phyloP scores from a whole-genome alignment of 2,797 vertebrate species.

The Falco peregrinus region DNA sequence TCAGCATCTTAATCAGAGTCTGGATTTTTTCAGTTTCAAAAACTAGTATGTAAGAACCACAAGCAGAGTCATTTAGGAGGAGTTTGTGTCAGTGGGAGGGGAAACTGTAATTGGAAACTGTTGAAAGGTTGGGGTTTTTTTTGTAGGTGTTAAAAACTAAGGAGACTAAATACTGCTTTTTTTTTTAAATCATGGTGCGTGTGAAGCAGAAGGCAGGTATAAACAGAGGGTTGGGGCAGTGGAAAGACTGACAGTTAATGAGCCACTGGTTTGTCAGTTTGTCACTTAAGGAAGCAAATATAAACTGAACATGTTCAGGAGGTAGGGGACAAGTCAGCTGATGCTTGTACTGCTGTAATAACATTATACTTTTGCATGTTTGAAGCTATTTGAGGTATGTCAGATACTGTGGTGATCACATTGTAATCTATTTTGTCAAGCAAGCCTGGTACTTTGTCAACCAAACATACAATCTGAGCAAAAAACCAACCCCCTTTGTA shows the following conservation, averaged over 20 bases:
- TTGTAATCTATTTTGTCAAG: not conserved
- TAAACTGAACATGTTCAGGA: not conserved
- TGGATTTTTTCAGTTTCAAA: not conserved
- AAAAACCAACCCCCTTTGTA: rapidly evolving
- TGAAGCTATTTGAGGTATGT: not conserved
- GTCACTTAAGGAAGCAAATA: not conserved
- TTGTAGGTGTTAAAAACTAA: not conserved
- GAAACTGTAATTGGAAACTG: not conserved
- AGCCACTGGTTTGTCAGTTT: not conserved
- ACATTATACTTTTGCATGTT: not conserved
- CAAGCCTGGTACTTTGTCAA: not conserved
- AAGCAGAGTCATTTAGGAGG: not conserved
- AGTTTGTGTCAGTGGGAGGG: not conserved
- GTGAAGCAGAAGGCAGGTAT: not conserved
- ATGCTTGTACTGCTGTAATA: not conserved
- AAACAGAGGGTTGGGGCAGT: not conserved
- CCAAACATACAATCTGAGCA: not conserved
- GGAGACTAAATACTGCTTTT: not conserved
- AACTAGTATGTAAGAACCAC: not conserved
- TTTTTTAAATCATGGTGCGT: not conserved
- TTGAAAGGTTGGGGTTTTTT: too few relatives aligned
- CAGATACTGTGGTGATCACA: too few relatives aligned
- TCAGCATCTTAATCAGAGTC: not conserved
- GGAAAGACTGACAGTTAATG: not conserved
- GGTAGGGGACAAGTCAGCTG: not conserved